A percentile compares a stretch with the other conserved stretches of the same genome.
Evolutionary conservation across 2,888 invertebrate genomes (phyloP).

Genomic region (Mactromeris polynyma): DNA sequence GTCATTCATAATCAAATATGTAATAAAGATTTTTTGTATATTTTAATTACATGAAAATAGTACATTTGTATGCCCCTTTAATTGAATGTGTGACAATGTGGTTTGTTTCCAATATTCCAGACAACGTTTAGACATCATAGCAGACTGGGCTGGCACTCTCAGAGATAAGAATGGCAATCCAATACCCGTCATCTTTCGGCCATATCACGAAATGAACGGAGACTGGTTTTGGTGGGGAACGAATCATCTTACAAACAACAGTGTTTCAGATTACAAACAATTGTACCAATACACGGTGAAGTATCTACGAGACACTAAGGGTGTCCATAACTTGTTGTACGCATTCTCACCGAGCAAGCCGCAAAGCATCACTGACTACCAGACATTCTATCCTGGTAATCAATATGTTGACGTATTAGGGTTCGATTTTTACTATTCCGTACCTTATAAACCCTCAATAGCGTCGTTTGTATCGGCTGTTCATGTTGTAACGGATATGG

Average conservation of each 20-base stretch:
- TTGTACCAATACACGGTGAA: constrained; percentile 57
- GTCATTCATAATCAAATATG: too few relatives aligned
- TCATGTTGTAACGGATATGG: constrained; percentile 47
- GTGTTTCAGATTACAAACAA: constrained; percentile 52
- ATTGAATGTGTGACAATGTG: too few relatives aligned
- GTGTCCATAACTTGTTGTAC: constrained; percentile 67
- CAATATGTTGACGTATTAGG: constrained; percentile 64
- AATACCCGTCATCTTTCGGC: constrained; percentile 64
- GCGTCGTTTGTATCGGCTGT: constrained; percentile 31
- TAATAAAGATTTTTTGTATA: too few relatives aligned
- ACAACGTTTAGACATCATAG: background rate
- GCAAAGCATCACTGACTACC: constrained; percentile 47
- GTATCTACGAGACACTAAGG: constrained; percentile 57
- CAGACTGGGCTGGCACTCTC: constrained; percentile 53
- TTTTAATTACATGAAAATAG: too few relatives aligned
- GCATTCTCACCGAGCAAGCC: constrained; percentile 62
- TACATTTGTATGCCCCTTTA: too few relatives aligned
- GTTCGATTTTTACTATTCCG: constrained; percentile 60
- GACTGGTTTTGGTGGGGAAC: constrained; percentile 72
- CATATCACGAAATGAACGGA: constrained; percentile 71
- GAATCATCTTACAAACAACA: constrained; percentile 47
- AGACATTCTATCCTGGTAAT: constrained; percentile 63
- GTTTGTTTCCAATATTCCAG: background rate
- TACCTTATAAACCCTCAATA: constrained; percentile 13
- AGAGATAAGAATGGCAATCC: constrained; percentile 50